These are phyloP conservation scores for Pachydiplax longipennis DNA, from an alignment of 2,888 invertebrate species.

Conservation along the genomic window DNA sequence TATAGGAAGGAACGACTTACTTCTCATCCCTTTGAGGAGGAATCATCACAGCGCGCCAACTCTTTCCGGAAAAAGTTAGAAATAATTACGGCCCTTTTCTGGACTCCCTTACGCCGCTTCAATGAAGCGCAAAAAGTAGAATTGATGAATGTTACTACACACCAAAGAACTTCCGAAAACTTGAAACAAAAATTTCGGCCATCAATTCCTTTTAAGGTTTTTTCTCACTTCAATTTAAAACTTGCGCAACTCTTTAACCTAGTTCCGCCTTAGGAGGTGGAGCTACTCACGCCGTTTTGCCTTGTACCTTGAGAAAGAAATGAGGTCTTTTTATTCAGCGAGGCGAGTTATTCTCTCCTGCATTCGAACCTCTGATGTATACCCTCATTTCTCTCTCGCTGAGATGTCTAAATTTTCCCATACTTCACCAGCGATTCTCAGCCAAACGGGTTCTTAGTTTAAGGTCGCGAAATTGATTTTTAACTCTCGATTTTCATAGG, in stretches of 20 bases:
- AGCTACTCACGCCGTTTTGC: not conserved
- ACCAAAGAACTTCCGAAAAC: conserved; percentile 6
- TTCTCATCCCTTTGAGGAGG: not conserved
- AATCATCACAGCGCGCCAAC: not conserved
- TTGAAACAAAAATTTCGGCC: not conserved
- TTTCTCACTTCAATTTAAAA: conserved; percentile 23
- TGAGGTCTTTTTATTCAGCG: not conserved
- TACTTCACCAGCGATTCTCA: not conserved
- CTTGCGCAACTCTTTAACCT: conserved; percentile 36
- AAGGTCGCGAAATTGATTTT: too few species aligned
- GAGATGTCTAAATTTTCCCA: not conserved
- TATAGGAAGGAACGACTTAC: not conserved
- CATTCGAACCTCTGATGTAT: not conserved
- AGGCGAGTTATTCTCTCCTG: not conserved
- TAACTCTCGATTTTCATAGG: too few species aligned
- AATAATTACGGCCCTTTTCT: conserved; percentile 6
- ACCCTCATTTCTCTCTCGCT: not conserved
- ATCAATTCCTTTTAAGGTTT: not conserved
- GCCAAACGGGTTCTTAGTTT: too few species aligned
- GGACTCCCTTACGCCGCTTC: not conserved
- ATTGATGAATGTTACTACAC: not conserved
- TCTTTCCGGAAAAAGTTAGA: not conserved
- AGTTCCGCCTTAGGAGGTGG: conserved; percentile 14
- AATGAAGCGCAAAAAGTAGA: conserved; percentile 5
- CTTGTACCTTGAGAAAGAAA: not conserved